Base-by-base conservation (phyloP, 2,797 vertebrate genomes). In the Phoeniculus purpureus region DNA sequence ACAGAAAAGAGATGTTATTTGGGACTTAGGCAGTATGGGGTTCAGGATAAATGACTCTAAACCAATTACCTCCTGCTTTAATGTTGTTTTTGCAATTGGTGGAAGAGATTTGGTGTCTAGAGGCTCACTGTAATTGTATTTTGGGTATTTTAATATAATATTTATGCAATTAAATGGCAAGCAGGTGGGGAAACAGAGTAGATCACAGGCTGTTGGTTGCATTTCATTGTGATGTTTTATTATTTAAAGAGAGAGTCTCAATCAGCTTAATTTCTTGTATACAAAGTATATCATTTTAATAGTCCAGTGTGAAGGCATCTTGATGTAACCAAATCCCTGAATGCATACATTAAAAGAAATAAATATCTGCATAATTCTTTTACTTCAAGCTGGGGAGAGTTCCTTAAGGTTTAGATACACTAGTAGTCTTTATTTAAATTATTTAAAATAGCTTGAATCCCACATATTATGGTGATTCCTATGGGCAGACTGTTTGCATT, bases 61-160 rank as follows among this genome's bases (percentile, higher is more conserved):
- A 76, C 18, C 27, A 79, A 66, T 89, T 91, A 54, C 7, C 25
- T 93, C 22, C 74, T 81, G 60, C 40, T 83, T 73, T 95, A 67
- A 87, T 70, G 59, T 72, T 65, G 43, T 89, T 91, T 43, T 70
- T 73, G 75, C 82, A 92, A 66, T 85, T 86, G 62, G 12, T 43
- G 26, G 43, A 75, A 85, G 75, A 66, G 31, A 65, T 83, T 83
- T 64, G 65, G 32, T 74, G 61, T 85, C 73, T 62, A 59, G 62
- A 82, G 85, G 22, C 43, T 64, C 86, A 84, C 73, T 64, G 22
- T 79, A 87, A 70, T 87, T 90, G 52, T 79, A 55, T 85, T 94
- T 81, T 64, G 58, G 32, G 8, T 87, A 40, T 89, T 89, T 92
- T 77, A 87, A 83, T 87, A 27, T 2, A 22, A 26, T 70, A 73